phyloP scores from a whole-genome alignment of 2,888 invertebrate genomes.

The Papilio demoleus region DNA sequence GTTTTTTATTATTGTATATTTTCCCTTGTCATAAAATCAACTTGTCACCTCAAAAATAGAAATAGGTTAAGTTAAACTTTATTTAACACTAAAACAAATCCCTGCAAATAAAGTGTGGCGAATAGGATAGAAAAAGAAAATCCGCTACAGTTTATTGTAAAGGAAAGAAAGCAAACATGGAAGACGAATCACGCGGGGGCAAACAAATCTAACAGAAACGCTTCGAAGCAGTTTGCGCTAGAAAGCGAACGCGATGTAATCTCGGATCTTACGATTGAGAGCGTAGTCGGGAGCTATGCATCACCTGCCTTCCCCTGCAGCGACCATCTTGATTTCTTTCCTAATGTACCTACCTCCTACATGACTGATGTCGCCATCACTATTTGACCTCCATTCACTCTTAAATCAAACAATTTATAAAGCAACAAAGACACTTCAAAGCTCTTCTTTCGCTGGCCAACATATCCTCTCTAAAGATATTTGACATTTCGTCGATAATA shows the following conservation, averaged over 20 bases:
- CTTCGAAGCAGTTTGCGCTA: slow-evolving; percentile 66
- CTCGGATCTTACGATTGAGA: slow-evolving; percentile 72
- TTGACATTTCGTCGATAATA: slow-evolving; percentile 64
- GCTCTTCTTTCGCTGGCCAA: slow-evolving; percentile 55
- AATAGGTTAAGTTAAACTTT: slow-evolving; percentile 32
- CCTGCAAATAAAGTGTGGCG: slow-evolving; percentile 32
- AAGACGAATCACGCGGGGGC: slow-evolving; percentile 51
- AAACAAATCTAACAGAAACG: slow-evolving; percentile 63
- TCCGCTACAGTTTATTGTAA: slow-evolving; percentile 43
- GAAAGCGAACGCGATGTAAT: slow-evolving; percentile 74
- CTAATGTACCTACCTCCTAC: slow-evolving; percentile 77
- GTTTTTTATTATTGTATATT: background rate
- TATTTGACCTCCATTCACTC: slow-evolving; percentile 56
- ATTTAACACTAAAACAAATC: slow-evolving; percentile 39
- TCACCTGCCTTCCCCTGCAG: slow-evolving; percentile 80
- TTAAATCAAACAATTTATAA: slow-evolving; percentile 42
- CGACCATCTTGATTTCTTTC: slow-evolving; percentile 77
- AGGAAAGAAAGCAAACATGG: slow-evolving; percentile 41
- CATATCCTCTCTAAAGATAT: slow-evolving; percentile 56
- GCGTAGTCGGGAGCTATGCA: slow-evolving; percentile 71
- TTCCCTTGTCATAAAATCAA: slow-evolving; percentile 9
- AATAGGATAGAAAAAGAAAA: slow-evolving; percentile 42
- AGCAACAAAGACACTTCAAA: slow-evolving; percentile 46
- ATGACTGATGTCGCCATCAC: slow-evolving; percentile 64
- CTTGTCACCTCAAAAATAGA: slow-evolving; percentile 10